A percentile compares a stretch with the other conserved stretches of the same genome.
These are phyloP conservation scores for Podargus strigoides DNA, from an alignment of 2,797 vertebrate species.

Conservation along the genomic window DNA sequence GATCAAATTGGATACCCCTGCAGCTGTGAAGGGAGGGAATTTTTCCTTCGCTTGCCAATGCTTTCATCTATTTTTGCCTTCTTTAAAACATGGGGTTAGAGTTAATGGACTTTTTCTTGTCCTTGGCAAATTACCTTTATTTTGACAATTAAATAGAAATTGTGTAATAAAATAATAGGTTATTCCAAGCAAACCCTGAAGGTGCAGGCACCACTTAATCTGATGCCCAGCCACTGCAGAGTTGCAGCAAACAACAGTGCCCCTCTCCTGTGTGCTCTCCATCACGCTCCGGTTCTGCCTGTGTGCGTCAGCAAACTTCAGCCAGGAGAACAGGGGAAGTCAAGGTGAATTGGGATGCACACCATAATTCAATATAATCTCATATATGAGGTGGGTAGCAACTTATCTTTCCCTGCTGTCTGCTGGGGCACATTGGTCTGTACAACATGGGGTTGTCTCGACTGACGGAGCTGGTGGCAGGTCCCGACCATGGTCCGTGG, in stretches of 20 bases:
- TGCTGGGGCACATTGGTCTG: neutral
- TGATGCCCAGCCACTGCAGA: neutral
- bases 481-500: neutral
- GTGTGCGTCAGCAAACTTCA: too few species aligned
- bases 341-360: neutral
- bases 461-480: neutral
- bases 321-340: neutral
- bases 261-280: fast-evolving
- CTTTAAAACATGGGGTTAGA: neutral
- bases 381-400: fast-evolving
- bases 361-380: neutral
- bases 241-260: neutral
- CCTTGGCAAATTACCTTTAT: neutral
- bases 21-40: neutral
- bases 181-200: neutral
- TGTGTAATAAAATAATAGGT: neutral
- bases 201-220: fast-evolving
- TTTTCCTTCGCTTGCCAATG: neutral
- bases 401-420: neutral
- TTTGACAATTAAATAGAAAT: neutral
- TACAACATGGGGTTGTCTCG: neutral
- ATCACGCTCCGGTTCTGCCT: neutral
- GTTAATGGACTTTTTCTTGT: neutral
- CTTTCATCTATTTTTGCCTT: neutral
- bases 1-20: neutral